Evolutionary conservation across 2,888 invertebrate genomes (phyloP).

Genomic region (Brassicogethes aeneus): DNA sequence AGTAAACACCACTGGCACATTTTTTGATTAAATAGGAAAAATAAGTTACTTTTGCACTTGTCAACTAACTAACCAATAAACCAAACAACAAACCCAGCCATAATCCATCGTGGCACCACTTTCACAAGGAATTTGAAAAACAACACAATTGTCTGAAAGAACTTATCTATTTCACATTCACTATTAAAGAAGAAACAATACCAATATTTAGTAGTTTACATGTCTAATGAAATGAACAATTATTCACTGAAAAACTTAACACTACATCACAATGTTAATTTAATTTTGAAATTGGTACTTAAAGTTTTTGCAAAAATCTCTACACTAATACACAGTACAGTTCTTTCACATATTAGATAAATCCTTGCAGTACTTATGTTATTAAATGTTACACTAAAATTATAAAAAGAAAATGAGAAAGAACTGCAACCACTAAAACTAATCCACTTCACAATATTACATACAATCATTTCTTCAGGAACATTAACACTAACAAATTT

Average conservation of each 20-base stretch:
- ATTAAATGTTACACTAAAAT: slow-evolving; percentile 10
- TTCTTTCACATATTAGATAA: slow-evolving; percentile 32
- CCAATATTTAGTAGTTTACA: neutral
- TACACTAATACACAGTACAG: slow-evolving; percentile 28
- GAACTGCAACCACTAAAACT: slow-evolving; percentile 30
- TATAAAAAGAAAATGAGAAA: slow-evolving; percentile 28
- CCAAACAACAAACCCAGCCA: no score
- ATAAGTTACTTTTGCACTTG: neutral
- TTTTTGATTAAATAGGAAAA: no score
- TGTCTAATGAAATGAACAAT: slow-evolving; percentile 8
- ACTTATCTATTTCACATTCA: slow-evolving; percentile 31
- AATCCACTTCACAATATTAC: slow-evolving; percentile 23
- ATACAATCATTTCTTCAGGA: slow-evolving; percentile 3
- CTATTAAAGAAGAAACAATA: slow-evolving; percentile 15
- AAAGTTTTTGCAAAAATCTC: slow-evolving; percentile 16
- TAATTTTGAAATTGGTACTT: slow-evolving; percentile 7
- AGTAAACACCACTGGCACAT: neutral
- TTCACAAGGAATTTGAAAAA: slow-evolving; percentile 16
- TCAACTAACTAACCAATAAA: no score
- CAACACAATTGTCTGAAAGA: slow-evolving; percentile 22
- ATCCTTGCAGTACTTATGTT: slow-evolving; percentile 16
- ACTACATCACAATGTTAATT: slow-evolving; percentile 27
- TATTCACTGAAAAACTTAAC: slow-evolving; percentile 21
- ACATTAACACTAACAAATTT: slow-evolving; percentile 2
- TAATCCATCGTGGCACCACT: neutral